Base-by-base conservation (phyloP, 2,888 invertebrate genomes). In the Leptura quadrifasciata region DNA sequence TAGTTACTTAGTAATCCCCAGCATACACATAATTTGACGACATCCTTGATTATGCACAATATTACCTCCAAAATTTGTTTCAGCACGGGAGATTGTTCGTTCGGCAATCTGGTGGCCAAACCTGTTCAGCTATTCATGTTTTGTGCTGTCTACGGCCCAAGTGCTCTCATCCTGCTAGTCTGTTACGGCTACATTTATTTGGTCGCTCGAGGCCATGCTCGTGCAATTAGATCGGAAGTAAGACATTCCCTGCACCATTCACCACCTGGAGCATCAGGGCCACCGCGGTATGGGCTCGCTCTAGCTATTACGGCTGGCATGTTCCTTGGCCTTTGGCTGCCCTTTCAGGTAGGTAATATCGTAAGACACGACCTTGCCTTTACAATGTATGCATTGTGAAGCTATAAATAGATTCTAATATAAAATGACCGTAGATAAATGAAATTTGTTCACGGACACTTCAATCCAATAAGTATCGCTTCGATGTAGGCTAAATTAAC, bases 131-230 rank as follows among this genome's bases (percentile, higher is more conserved):
- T 92, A 76, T 91, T 92, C 83, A 90, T 92, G 87, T 91, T 92
- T 76, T 90, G 91, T 80, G 91, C 91, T 24, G 91, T 93, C 58
- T 93, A 92, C 88, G 91, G 91, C 27, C 93, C 93, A 4, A 91
- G 92, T 79, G 91, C 92, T 15, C 83, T 91, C 52, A 90, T 92
- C 27, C 89, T 93, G 10, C 87, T 92, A 60, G 89, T 91, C 58
- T 93, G 93, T 86, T 93, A 93, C 87, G 90, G 91, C 80, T 92
- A 93, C 88, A 92, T 93, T 77, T 93, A 92, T 85, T 88, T 91
- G 75, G 91, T 93, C 35, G 93, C 93, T 12, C 88, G 93, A 75
- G 91, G 91, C 75, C 93, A 93, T 82, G 93, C 93, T 15, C 88
- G 92, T 61, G 93, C 93, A 54, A 93, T 93, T 81, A 61, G 83